Evolutionary conservation across 2,113 vertebrate species (phyloP).

Genomic region (Onychostoma macrolepis): DNA sequence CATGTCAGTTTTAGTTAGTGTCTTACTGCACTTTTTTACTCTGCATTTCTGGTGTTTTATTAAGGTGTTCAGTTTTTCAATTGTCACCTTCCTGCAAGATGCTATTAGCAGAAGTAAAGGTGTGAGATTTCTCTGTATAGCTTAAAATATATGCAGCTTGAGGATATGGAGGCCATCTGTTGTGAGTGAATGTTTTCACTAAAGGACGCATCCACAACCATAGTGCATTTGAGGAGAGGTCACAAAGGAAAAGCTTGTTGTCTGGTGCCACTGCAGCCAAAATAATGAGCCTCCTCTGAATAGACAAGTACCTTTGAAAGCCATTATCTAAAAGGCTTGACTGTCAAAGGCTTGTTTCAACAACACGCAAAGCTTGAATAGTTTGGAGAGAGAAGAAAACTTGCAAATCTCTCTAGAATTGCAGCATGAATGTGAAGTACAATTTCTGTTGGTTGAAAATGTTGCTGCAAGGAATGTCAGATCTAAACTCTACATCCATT

Average conservation of each 20-base stretch:
- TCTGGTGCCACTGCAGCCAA: constrained; percentile 55
- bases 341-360: constrained; percentile 8
- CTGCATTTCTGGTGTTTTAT: not conserved
- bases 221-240: constrained; percentile 47
- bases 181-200: not conserved
- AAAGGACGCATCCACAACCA: constrained; percentile 2
- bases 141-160: constrained; percentile 15
- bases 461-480: not conserved
- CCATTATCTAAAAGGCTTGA: not conserved
- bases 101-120: not conserved
- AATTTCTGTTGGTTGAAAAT: not conserved
- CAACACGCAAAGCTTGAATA: not conserved
- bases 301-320: constrained; percentile 36
- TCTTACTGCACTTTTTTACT: not conserved
- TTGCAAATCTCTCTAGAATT: not conserved
- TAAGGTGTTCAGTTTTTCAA: not conserved
- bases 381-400: not conserved
- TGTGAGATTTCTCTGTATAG: not conserved
- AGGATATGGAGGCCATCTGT: not conserved
- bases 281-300: constrained; percentile 73
- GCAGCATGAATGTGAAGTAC: not conserved
- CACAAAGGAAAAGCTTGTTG: constrained; percentile 65
- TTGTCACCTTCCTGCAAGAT: not conserved
- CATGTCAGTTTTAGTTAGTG: constrained; percentile 32
- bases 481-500: not conserved